These are phyloP conservation scores for Oenanthe melanoleuca DNA, from an alignment of 2,113 vertebrate species.

Conservation along the genomic window DNA sequence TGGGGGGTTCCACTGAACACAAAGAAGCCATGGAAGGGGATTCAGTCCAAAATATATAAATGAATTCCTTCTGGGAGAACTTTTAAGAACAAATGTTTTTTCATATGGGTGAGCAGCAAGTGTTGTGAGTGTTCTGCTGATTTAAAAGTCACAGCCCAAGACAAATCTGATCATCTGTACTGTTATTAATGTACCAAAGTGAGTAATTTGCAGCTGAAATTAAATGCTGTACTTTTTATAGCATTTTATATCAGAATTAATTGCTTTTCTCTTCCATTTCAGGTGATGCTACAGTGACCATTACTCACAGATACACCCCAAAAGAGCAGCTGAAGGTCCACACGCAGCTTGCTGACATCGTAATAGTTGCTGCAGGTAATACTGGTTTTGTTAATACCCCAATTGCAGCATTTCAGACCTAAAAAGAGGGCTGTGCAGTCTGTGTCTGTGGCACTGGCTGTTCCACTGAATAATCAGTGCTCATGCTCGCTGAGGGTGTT, in stretches of 20 bases:
- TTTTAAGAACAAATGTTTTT: neutral
- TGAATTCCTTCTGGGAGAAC: neutral
- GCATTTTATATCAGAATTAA: neutral
- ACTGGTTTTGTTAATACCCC: neutral
- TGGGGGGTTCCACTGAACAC: neutral
- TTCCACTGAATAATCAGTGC: neutral
- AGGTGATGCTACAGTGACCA: conserved; percentile 90
- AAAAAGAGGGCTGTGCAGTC: neutral
- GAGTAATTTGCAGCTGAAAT: neutral
- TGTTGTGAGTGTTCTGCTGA: neutral
- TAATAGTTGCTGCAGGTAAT: conserved; percentile 23
- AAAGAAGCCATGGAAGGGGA: neutral
- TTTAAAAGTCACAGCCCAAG: neutral
- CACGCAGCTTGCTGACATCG: neutral
- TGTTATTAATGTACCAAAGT: neutral
- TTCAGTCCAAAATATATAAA: neutral
- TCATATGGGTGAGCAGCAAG: neutral
- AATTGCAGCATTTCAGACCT: neutral
- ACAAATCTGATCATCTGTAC: neutral
- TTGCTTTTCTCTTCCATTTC: conserved; percentile 1
- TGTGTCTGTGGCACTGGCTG: neutral
- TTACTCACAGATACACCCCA: conserved; percentile 1
- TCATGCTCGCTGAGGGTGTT: neutral
- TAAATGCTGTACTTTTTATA: neutral
- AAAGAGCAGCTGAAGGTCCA: conserved; percentile 1